These are phyloP conservation scores for Elanus axillaris DNA, from an alignment of 2,113 vertebrate genomes.

Conservation along the genomic window DNA sequence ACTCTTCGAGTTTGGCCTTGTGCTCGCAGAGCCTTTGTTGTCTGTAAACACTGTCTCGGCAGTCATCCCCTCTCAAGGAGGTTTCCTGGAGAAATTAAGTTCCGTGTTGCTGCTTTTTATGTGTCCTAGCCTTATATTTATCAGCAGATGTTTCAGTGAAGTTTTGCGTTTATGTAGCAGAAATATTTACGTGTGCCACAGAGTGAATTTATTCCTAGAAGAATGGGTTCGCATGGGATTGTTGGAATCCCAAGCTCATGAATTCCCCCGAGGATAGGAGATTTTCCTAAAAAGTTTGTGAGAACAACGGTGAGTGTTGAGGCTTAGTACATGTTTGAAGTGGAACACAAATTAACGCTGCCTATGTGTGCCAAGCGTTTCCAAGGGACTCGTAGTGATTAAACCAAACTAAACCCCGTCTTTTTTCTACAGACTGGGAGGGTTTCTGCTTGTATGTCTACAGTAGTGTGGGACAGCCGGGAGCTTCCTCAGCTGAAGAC, in stretches of 20 bases:
- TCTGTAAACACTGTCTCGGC: neutral
- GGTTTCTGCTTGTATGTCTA: neutral
- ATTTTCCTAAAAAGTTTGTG: neutral
- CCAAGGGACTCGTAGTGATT: neutral
- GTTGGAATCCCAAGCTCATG: neutral
- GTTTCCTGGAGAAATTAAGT: neutral
- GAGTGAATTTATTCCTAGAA: neutral
- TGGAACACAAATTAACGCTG: neutral
- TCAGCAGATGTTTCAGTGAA: neutral
- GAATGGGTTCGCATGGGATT: neutral
- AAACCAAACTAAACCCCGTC: neutral
- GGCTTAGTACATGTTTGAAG: neutral
- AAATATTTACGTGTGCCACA: neutral
- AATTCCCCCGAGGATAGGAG: neutral
- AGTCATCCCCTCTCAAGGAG: neutral
- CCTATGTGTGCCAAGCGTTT: neutral
- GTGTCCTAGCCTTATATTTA: neutral
- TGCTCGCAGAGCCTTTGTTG: neutral
- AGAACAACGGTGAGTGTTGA: neutral
- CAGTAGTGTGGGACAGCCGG: neutral
- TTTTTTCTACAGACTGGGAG: neutral
- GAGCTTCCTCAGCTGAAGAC: neutral
- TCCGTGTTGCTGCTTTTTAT: neutral
- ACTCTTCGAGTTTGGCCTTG: neutral
- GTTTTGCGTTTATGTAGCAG: neutral